Percentiles rank a stretch among this genome's conserved stretches.
phyloP scores from a whole-genome alignment of 2,888 invertebrate genomes.

The Zele albiditarsus region DNA sequence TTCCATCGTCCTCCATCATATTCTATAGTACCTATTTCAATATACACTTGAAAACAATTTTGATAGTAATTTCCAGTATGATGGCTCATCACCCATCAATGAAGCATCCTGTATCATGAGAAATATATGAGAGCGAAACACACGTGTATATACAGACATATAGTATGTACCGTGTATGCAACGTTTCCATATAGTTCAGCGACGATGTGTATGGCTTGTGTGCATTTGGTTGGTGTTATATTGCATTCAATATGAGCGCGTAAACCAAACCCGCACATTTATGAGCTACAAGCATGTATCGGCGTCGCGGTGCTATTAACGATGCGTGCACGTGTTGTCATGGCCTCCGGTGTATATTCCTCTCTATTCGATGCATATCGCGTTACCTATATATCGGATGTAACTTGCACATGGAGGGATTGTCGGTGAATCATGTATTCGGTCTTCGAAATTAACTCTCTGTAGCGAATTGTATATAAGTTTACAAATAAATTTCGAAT shows the following conservation, averaged over 20 bases:
- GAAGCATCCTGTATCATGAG: not conserved
- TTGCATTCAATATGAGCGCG: conserved; percentile 35
- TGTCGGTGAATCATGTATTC: not conserved
- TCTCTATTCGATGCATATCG: too few relatives aligned
- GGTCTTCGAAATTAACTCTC: not conserved
- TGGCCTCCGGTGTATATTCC: not conserved
- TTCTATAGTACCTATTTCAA: not conserved
- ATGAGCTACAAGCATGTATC: conserved; percentile 23
- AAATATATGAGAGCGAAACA: not conserved
- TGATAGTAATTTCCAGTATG: not conserved
- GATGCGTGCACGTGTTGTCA: conserved; percentile 13
- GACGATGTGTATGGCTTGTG: conserved; percentile 1
- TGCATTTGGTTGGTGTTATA: conserved; percentile 37
- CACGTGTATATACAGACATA: not conserved
- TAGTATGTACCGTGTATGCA: not conserved
- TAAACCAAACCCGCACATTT: conserved; percentile 41
- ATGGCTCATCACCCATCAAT: not conserved
- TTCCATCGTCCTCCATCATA: too few relatives aligned
- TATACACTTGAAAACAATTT: not conserved
- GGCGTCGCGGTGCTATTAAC: not conserved
- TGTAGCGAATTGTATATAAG: too few relatives aligned
- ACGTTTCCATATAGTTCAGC: not conserved
- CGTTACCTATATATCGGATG: not conserved
- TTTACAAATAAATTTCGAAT: too few relatives aligned
- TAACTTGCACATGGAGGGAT: not conserved